Conservation (phyloP, 2,797 vertebrate genomes). For the Pseudochaenichthys georgianus region DNA sequence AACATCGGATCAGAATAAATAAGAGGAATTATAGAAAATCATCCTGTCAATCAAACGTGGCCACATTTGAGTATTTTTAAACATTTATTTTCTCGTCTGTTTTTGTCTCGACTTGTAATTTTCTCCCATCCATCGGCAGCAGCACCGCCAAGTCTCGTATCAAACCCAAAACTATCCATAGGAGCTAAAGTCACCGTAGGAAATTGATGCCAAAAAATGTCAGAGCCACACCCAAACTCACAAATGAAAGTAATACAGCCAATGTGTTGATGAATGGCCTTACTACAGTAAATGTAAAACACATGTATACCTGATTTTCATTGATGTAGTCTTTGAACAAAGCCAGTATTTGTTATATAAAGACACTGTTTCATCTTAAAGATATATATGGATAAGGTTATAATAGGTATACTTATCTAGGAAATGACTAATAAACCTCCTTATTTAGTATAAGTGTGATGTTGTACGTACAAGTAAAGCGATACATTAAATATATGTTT, state of each 20-base stretch:
- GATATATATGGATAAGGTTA: background rate
- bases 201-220: constrained; percentile 66
- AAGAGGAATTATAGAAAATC: constrained; percentile 3
- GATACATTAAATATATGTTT: background rate
- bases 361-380: background rate
- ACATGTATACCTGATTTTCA: constrained; percentile 29
- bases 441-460: background rate
- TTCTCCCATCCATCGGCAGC: constrained; percentile 31
- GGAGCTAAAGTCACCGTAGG: constrained; percentile 49
- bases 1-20: background rate
- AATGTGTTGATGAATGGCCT: constrained; percentile 64
- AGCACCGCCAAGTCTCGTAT: constrained; percentile 56
- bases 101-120: constrained; percentile 20
- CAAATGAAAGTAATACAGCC: constrained; percentile 65
- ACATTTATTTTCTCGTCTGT: constrained; percentile 1
- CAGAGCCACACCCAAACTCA: constrained; percentile 78
- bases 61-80: constrained; percentile 6
- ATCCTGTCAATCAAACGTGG: background rate
- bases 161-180: constrained; percentile 50
- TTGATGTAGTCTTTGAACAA: constrained; percentile 20
- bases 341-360: constrained; percentile 19
- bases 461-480: background rate
- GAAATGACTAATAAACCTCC: constrained; percentile 16
- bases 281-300: constrained; percentile 56
- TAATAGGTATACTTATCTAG: background rate